These are phyloP conservation scores for Hippotragus niger DNA, from an alignment of 2,113 vertebrate genomes.

Conservation along the genomic window DNA sequence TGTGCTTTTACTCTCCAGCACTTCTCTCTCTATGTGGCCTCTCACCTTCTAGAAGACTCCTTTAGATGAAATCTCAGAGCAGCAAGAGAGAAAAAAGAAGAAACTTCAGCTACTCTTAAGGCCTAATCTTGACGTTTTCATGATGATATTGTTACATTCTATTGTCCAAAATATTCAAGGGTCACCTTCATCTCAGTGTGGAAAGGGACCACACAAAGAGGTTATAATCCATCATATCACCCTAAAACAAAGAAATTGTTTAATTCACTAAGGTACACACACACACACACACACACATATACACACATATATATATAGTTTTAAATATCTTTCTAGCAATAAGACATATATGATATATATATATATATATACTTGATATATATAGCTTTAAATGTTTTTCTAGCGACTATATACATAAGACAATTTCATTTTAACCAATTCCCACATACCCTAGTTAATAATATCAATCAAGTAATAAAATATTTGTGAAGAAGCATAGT, in stretches of 20 bases:
- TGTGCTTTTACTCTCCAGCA: neutral
- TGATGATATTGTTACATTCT: neutral
- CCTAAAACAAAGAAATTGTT: neutral
- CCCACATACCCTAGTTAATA: neutral
- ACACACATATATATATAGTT: neutral
- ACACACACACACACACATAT: fast-evolving
- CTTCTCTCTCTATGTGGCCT: neutral
- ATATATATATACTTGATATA: neutral
- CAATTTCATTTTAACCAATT: neutral
- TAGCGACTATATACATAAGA: neutral
- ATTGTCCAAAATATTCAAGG: neutral
- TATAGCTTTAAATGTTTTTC: neutral
- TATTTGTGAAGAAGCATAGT: neutral
- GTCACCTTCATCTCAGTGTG: fast-evolving
- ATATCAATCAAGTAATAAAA: neutral
- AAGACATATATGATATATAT: neutral
- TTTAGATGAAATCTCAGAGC: neutral
- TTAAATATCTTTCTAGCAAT: neutral
- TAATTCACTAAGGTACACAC: neutral
- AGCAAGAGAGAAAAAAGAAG: neutral
- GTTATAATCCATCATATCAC: neutral
- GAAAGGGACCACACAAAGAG: neutral
- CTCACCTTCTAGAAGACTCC: neutral
- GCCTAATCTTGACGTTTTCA: neutral
- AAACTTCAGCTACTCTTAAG: neutral